These are phyloP conservation scores for Sebastiscus albofasciatus DNA, from an alignment of 2,797 vertebrate species.

Conservation along the genomic window DNA sequence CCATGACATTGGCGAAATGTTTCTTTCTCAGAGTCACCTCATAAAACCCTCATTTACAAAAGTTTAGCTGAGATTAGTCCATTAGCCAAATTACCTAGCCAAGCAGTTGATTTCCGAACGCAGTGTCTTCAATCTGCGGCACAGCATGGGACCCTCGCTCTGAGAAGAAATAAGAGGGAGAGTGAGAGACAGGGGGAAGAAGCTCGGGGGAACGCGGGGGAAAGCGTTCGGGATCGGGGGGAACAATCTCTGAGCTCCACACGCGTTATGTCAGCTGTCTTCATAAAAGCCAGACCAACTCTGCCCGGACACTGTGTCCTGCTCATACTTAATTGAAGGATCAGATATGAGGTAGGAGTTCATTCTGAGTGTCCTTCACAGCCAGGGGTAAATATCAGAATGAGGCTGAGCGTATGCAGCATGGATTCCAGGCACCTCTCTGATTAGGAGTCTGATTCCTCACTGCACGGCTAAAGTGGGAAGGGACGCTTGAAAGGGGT, in stretches of 20 bases:
- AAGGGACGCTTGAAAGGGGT: conserved; percentile 24
- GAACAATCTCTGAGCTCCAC: conserved; percentile 34
- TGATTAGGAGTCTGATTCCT: conserved; percentile 42
- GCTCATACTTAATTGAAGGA: conserved; percentile 53
- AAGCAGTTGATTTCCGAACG: conserved; percentile 85
- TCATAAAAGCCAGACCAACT: conserved; percentile 47
- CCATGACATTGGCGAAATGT: conserved; percentile 83
- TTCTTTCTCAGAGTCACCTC: conserved; percentile 80
- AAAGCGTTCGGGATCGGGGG: conserved; percentile 6
- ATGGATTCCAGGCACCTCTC: conserved; percentile 3
- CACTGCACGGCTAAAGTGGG: conserved; percentile 1
- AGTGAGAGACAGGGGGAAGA: conserved; percentile 35
- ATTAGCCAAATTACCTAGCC: conserved; percentile 87
- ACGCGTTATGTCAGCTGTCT: conserved; percentile 47
- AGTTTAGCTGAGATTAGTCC: conserved; percentile 85
- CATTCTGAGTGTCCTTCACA: conserved; percentile 35
- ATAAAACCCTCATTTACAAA: conserved; percentile 86
- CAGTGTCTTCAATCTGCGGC: conserved; percentile 83
- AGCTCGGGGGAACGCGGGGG: background rate
- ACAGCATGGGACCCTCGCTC: conserved; percentile 74
- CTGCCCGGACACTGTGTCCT: conserved; percentile 4
- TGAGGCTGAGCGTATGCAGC: conserved; percentile 3
- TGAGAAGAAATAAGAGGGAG: conserved; percentile 57
- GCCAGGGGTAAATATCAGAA: conserved; percentile 49
- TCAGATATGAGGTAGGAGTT: conserved; percentile 41